A percentile compares a stretch with the other conserved stretches of the same genome.
Evolutionary conservation across 1,140 invertebrate genomes (phyloP).

Genomic region (Zaprionus taronus): DNA sequence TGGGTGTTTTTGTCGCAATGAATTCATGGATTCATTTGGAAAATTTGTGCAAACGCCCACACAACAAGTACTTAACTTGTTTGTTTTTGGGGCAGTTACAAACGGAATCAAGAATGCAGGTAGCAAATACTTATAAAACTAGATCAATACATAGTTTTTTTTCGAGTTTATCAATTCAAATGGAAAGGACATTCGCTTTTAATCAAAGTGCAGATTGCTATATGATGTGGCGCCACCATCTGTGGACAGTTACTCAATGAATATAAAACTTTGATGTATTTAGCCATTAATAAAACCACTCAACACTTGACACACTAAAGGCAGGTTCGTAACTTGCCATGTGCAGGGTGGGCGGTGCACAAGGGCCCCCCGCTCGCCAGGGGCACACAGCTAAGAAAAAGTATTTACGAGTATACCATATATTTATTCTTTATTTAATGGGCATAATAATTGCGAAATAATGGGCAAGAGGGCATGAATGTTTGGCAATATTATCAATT

Average conservation of each 20-base stretch:
- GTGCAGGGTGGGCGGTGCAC: too few relatives aligned
- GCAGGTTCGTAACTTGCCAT: too few relatives aligned
- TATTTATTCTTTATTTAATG: too few relatives aligned
- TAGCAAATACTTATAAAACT: not conserved
- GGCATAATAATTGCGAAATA: too few relatives aligned
- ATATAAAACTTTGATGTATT: conserved; percentile 8
- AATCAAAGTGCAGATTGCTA: not conserved
- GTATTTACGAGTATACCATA: too few relatives aligned
- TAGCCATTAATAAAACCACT: conserved; percentile 26
- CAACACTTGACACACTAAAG: not conserved
- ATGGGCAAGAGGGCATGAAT: too few relatives aligned
- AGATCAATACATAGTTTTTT: not conserved
- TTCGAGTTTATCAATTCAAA: not conserved
- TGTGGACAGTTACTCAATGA: conserved; percentile 5
- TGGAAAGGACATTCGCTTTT: not conserved
- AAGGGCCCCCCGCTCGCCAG: too few relatives aligned
- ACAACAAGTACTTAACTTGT: conserved; percentile 53
- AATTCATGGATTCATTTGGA: conserved; percentile 48
- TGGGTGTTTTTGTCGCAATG: conserved; percentile 44
- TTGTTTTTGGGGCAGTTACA: not conserved
- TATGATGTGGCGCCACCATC: conserved; percentile 36
- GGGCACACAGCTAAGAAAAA: too few relatives aligned
- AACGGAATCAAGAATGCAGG: not conserved
- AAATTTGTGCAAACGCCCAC: conserved; percentile 65
- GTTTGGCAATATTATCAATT: too few relatives aligned